phyloP scores from a whole-genome alignment of 2,888 invertebrate genomes.

The Hydraecia micacea region DNA sequence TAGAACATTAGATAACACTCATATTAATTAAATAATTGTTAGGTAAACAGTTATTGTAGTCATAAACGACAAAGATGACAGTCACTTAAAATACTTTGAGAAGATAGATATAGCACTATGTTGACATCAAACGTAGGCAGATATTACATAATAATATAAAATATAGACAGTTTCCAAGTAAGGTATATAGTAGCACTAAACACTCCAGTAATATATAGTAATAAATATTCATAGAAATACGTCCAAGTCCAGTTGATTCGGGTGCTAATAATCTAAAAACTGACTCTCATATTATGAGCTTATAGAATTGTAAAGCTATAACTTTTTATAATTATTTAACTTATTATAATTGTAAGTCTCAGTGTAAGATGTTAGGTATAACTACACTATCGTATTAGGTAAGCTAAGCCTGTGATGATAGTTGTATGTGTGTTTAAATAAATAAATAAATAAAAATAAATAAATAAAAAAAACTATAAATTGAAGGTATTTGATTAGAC shows the following conservation, averaged over 20 bases:
- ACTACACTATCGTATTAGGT: no score
- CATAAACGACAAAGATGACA: constrained; percentile 41
- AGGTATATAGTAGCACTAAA: constrained; percentile 48
- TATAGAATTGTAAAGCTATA: not conserved
- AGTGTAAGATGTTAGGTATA: no score
- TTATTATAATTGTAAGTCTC: no score
- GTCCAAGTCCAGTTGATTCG: constrained; percentile 65
- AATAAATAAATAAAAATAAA: no score
- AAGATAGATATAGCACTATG: constrained; percentile 50
- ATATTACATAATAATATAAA: constrained; percentile 55
- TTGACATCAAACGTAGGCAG: constrained; percentile 33
- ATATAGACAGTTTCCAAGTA: constrained; percentile 48
- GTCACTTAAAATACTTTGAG: constrained; percentile 43
- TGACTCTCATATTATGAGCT: constrained; percentile 46
- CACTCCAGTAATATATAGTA: constrained; percentile 49
- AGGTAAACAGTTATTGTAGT: constrained; percentile 38
- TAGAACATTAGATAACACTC: constrained; percentile 61
- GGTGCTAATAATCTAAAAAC: constrained; percentile 54
- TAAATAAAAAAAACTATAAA: no score
- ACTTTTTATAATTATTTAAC: no score
- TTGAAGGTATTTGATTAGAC: not conserved
- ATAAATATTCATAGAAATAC: constrained; percentile 50
- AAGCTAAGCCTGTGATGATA: no score
- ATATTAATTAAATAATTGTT: constrained; percentile 45
- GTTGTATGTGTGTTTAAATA: no score